Evolutionary conservation across 2,797 vertebrate genomes (phyloP), one percentile per base, ranked within the genome.

Genomic region (Remorina albescens): DNA sequence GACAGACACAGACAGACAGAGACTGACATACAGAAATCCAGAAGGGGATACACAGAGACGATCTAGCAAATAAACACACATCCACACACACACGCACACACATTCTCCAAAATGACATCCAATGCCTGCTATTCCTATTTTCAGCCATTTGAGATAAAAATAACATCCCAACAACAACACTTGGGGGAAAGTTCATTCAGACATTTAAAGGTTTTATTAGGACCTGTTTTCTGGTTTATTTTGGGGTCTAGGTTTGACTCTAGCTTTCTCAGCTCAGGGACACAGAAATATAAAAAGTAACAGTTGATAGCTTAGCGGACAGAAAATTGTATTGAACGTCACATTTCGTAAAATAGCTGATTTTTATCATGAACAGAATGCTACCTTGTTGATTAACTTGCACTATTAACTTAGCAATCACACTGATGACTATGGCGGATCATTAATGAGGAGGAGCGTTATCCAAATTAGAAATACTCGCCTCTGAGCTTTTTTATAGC

Each of bases 111-210:
- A 80, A 75, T 18, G 15, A 81, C 78, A 86, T 81, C 80, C 70
- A 81, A 80, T 50, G 71, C 41, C 58, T 49, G 61, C 53, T 51
- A 59, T 50, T 79, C 16, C 85, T 89, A 86, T 90, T 91, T 92
- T 81, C 58, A 80, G 68, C 54, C 61, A 39, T 57, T 65, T 8
- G 44, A 13, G 55, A 79, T 86, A 78, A 83, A 89, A 90, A 91
- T 91, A 91, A 65, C 72, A 64, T 51, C 12, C 8, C 10, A 16
- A 59, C 60, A 71, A 36, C 79, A 70, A 64, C 44, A 56, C 36
- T 67, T 60, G 49, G 32, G 64, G 56, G 12, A 53, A 79, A 57
- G 37, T 47, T 67, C 46, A 58, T 61, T 32, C 39, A 39, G 54
- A 49, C 50, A 63, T 76, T 73, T 72, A 50, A 7, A 51, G 39